Base-by-base conservation (phyloP, 2,888 invertebrate genomes). In the Cyrtodaria siliqua region DNA sequence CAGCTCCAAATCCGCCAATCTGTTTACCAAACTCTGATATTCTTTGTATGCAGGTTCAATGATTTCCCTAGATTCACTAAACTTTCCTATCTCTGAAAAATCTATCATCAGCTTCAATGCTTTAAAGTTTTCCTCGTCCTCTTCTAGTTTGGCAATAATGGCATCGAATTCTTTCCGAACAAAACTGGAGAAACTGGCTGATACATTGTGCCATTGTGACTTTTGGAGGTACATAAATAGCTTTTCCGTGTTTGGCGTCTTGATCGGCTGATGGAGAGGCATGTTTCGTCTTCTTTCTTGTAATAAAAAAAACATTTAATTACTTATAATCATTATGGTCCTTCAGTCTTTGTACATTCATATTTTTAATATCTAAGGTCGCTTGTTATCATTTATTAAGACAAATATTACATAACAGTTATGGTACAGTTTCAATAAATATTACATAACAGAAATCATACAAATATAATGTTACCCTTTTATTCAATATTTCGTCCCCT, bases 161-260 rank as follows among this genome's bases (percentile, higher is more conserved):
- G 47, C 3, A 16, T 72, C 57, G 42, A 52, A 72, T 33, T 79
- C 79, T 18, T 69, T 75, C n/a, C 67, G 61, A 18, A 69, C 72
- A 40, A 64, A 79, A 3, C 72, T 56, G 12, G 79, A 55, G 18
- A 75, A 79, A 18, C 63, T 68, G 6, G 79, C 47, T 1, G 75
- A 74, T 0, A 79, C 75, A 49, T 79, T 75, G 33, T 72, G 79
- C 79, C 79, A 79, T 38, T 55, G 57, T 14, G 53, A 53, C 50
- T 63, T 75, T 27, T 69, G 60, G 14, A 79, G 50, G 61, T 72
- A 79, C 20, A 16, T 24, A 18, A 79, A 66, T n/a, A 79, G 61
- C 33, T 72, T 71, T 26, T 75, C 79, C 3, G 61, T 50, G 42
- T 72, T 79, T 9, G 79, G 79, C n/a, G 16, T 9, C 20, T 44